These are phyloP conservation scores for Pogona vitticeps DNA, from an alignment of 2,113 vertebrate species.

Conservation along the genomic window DNA sequence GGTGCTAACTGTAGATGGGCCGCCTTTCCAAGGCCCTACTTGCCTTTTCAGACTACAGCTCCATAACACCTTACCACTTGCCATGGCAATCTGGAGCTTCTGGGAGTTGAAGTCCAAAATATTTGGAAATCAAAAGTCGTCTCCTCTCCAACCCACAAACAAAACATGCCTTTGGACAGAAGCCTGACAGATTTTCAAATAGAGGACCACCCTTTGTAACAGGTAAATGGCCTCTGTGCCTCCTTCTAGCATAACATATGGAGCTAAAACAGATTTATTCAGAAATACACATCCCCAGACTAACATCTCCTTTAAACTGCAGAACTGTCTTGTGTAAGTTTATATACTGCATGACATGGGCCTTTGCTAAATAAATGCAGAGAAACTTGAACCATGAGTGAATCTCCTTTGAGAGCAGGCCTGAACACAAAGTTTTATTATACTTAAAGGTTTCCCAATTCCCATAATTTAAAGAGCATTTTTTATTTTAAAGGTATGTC, in stretches of 20 bases:
- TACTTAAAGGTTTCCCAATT: constrained; percentile 10
- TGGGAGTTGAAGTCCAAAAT: not conserved
- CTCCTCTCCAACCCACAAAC: not conserved
- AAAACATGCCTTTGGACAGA: not conserved
- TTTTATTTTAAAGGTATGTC: constrained; percentile 16
- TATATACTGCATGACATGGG: not conserved
- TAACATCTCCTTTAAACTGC: not conserved
- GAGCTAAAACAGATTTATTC: constrained; percentile 1
- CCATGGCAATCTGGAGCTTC: not conserved
- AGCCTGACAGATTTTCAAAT: not conserved
- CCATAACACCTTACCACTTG: not conserved
- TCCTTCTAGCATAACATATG: not conserved
- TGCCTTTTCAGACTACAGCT: not conserved
- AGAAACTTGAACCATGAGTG: not conserved
- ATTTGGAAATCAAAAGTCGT: not conserved
- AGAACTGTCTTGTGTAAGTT: not conserved
- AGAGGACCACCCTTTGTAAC: not conserved
- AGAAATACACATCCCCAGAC: not conserved
- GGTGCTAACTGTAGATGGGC: not conserved
- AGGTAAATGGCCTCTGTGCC: too few species aligned
- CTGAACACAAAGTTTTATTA: constrained; percentile 14
- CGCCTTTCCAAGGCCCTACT: not conserved
- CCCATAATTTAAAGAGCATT: constrained; percentile 18
- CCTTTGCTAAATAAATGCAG: constrained; percentile 13
- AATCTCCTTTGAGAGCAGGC: constrained; percentile 5